These are phyloP conservation scores for Synergus umbraculus DNA, from an alignment of 2,888 invertebrate species.

Conservation along the genomic window DNA sequence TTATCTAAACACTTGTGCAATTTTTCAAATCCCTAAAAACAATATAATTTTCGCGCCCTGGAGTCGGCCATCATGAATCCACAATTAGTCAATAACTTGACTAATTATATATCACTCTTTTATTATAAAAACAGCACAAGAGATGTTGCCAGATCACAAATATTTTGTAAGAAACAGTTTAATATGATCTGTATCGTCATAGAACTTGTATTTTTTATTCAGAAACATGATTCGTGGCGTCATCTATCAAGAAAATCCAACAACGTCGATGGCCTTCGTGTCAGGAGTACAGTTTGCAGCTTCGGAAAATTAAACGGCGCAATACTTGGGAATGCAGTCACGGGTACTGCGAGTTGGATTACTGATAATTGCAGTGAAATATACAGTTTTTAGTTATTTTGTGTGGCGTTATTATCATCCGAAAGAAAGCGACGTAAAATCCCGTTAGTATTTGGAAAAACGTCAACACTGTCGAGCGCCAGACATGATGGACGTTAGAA, in stretches of 20 bases:
- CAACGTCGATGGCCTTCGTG: not conserved
- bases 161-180: not conserved
- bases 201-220: not conserved
- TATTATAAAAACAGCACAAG: not conserved
- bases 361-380: slow-evolving; percentile 67
- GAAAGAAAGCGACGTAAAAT: slow-evolving; percentile 41
- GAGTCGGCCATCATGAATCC: not conserved
- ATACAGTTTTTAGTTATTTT: slow-evolving; percentile 65
- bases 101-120: not conserved
- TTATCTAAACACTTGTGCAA: not conserved
- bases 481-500: slow-evolving; percentile 4
- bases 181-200: not conserved
- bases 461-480: not conserved
- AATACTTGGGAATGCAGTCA: slow-evolving; percentile 57
- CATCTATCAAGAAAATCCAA: not conserved
- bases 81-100: not conserved
- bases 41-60: not conserved
- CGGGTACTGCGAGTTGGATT: slow-evolving; percentile 63
- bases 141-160: not conserved
- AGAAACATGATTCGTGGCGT: not conserved
- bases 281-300: not conserved
- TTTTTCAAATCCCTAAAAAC: not conserved
- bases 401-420: slow-evolving; percentile 61
- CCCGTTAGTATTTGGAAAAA: slow-evolving; percentile 43
- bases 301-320: slow-evolving; percentile 11